These are phyloP conservation scores for Catotricha subobsoleta DNA, from an alignment of 2,888 invertebrate species.

Conservation along the genomic window DNA sequence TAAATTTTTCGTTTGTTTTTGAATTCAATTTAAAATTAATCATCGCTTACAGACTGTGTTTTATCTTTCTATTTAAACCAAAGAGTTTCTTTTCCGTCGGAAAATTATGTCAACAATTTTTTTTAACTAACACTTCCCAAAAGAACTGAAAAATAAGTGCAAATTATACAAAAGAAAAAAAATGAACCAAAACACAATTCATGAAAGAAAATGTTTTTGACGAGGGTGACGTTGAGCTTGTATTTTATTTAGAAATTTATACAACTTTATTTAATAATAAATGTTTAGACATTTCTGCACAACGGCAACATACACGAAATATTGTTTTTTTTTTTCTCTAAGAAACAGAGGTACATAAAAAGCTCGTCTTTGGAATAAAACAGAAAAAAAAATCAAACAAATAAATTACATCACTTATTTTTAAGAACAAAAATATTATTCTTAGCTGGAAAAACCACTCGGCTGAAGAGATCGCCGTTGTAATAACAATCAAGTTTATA, in stretches of 20 bases:
- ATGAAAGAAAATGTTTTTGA: conserved; percentile 2
- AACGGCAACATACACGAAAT: too few species aligned
- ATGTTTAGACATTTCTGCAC: conserved; percentile 2
- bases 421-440: conserved; percentile 4
- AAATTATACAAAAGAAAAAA: background rate
- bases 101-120: conserved; percentile 3
- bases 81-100: background rate
- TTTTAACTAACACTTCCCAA: conserved; percentile 2
- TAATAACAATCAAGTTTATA: conserved; percentile 6
- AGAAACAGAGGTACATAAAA: too few species aligned
- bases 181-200: background rate
- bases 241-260: background rate
- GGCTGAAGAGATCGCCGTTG: background rate
- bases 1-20: too few species aligned
- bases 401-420: conserved; percentile 6
- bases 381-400: background rate
- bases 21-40: too few species aligned
- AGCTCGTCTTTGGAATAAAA: background rate
- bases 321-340: too few species aligned
- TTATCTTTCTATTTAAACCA: too few species aligned
- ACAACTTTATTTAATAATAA: conserved; percentile 4
- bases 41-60: too few species aligned
- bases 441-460: conserved; percentile 3
- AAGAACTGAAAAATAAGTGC: background rate
- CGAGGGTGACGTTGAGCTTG: conserved; percentile 3